Base-by-base conservation (phyloP, 2,113 vertebrate species). In the Dascyllus trimaculatus region DNA sequence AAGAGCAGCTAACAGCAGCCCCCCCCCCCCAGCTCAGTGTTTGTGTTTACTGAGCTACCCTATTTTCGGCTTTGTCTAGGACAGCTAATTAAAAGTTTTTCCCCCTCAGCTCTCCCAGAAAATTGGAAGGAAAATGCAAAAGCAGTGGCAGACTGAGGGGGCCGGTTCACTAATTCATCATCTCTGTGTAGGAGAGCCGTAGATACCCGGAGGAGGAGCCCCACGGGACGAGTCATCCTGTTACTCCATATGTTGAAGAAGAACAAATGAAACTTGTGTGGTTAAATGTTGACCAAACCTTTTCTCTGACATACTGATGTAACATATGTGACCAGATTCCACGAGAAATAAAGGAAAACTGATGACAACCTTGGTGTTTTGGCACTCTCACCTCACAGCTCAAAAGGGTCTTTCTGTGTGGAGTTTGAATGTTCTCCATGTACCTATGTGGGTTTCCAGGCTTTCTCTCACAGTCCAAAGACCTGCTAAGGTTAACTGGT, bases 111-210 rank as follows among this genome's bases (percentile, higher is more conserved):
- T 38, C 43, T 46, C 13, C 17, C 21, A 62, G n/a, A 60, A 5
- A 43, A 14, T 43, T 15, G 40, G 29, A 11, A 4, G 6, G 14
- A 59, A 40, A 72, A 45, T n/a, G 38, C 46, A 77, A 53, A 57
- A 25, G 43, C 19, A 57, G 4, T n/a, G 35, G 19, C 26, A 22
- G 35, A 35, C n/a, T 57, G 9, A 45, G 49, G 60, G 5, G 58
- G 46, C 17, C 19, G 19, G 21, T 63, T 62, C 32, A 38, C 9
- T 19, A 40, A 65, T 61, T 66, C 22, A 62, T 53, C 65, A 38
- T 67, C 53, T 67, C 32, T 67, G 48, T 49, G n/a, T 25, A 25
- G 25, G 29, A 43, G 51, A 65, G 53, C 54, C 19, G 24, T n/a
- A 32, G 21, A 57, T 1, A 35, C 19, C 15, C 48, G 13, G 29